Evolutionary conservation across 2,888 invertebrate species (phyloP).

Genomic region (Sminthurinus aureus): DNA sequence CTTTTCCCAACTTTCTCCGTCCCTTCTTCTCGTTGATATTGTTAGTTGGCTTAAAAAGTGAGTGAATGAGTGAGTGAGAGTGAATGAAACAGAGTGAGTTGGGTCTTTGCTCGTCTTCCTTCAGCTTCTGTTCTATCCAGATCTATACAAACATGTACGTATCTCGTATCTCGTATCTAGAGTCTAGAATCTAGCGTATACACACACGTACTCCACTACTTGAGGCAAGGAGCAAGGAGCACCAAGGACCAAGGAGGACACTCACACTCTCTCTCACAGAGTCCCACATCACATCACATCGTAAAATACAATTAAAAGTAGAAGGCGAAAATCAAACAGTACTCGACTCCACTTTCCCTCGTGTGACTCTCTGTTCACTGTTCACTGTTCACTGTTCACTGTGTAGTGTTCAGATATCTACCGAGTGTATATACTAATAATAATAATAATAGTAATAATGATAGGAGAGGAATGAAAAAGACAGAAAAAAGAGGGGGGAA

Average conservation of each 20-base stretch:
- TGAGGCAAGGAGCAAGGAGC: too few species aligned
- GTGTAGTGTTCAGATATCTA: neutral
- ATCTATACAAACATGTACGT: too few species aligned
- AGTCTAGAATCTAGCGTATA: neutral
- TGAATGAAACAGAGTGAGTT: too few species aligned
- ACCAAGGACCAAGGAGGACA: neutral
- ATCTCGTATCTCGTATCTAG: neutral
- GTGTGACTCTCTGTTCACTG: neutral
- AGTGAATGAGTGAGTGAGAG: slow-evolving; percentile 13
- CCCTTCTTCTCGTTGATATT: slow-evolving; percentile 23
- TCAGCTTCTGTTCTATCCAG: slow-evolving; percentile 12
- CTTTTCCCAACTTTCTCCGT: neutral
- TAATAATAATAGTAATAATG: too few species aligned
- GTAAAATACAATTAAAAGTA: slow-evolving; percentile 52
- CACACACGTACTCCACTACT: too few species aligned
- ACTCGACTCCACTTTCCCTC: slow-evolving; percentile 1
- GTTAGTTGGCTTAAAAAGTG: slow-evolving; percentile 19
- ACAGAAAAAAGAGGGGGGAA: neutral
- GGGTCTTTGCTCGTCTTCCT: neutral
- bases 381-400: too few species aligned
- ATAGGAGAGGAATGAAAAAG: neutral
- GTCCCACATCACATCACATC: slow-evolving; percentile 42
- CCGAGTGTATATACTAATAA: too few species aligned
- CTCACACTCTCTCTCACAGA: neutral
- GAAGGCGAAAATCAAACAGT: slow-evolving; percentile 46